Percentiles rank a stretch among this genome's conserved stretches.
Conservation (phyloP, 1,140 invertebrate species). For the Drosophila equinoxialis region DNA sequence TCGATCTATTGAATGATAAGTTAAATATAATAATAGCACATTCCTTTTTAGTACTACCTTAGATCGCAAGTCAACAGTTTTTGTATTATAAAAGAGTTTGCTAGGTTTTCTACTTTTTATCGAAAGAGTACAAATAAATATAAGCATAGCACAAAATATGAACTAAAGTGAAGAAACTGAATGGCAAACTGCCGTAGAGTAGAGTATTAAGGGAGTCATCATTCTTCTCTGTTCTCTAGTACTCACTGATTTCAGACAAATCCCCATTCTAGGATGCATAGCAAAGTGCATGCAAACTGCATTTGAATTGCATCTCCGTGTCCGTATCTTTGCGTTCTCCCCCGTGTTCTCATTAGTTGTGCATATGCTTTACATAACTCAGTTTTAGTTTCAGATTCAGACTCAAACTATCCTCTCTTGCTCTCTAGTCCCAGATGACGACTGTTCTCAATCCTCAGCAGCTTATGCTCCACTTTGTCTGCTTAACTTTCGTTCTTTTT, state of each 20-base stretch:
- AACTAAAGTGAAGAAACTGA: too few relatives aligned
- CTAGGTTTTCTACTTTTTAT: too few relatives aligned
- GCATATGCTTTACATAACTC: slow-evolving; percentile 54
- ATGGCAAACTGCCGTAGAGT: too few relatives aligned
- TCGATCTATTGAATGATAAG: too few relatives aligned
- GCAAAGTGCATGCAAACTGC: slow-evolving; percentile 47
- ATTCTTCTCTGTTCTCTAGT: slow-evolving; percentile 32
- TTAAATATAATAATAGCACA: too few relatives aligned
- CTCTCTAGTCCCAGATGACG: slow-evolving; percentile 40
- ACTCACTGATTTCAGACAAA: slow-evolving; percentile 45
- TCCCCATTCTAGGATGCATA: slow-evolving; percentile 39
- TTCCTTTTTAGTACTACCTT: too few relatives aligned
- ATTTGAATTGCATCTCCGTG: slow-evolving; percentile 47
- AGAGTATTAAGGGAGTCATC: slow-evolving; percentile 21
- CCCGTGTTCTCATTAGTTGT: slow-evolving; percentile 48
- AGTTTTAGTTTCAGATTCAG: slow-evolving; percentile 23
- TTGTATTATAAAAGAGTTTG: too few relatives aligned
- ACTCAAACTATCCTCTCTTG: slow-evolving; percentile 6
- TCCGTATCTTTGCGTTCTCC: background rate
- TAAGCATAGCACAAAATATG: too few relatives aligned
- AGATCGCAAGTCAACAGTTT: too few relatives aligned
- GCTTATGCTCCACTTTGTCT: slow-evolving; percentile 56
- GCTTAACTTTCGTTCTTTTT: slow-evolving; percentile 45
- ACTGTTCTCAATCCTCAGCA: slow-evolving; percentile 50
- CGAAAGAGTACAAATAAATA: too few relatives aligned